Conservation (phyloP, 2,113 vertebrate species). For the Seriola dumerili region DNA sequence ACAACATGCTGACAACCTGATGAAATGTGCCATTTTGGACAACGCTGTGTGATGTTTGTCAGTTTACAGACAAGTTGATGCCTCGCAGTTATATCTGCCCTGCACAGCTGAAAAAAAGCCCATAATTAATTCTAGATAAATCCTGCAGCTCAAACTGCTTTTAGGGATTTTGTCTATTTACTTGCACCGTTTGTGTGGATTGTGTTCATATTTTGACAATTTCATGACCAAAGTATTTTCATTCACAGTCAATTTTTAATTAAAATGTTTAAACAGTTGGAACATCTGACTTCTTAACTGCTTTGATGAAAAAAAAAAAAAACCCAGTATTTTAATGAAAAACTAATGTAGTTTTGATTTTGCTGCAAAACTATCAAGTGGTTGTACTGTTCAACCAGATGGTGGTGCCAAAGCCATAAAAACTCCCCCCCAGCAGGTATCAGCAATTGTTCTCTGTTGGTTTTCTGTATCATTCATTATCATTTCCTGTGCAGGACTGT, state of each 20-base stretch:
- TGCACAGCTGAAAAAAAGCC: background rate
- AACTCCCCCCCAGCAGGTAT: background rate
- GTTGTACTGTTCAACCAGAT: slow-evolving; percentile 7
- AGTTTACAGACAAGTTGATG: background rate
- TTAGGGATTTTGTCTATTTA: slow-evolving; percentile 3
- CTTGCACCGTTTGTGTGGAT: background rate
- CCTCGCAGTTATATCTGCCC: background rate
- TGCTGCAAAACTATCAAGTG: background rate
- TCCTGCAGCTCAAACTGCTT: background rate
- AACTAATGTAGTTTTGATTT: slow-evolving; percentile 2
- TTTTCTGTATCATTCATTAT: background rate
- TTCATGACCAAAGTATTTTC: background rate
- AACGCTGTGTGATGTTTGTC: background rate
- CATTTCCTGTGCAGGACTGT: background rate
- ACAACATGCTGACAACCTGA: background rate
- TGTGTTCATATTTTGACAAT: background rate
- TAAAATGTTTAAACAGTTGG: background rate
- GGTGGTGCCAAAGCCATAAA: slow-evolving; percentile 23
- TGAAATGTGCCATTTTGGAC: background rate
- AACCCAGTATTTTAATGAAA: background rate
- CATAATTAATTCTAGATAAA: background rate
- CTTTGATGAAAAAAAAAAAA: background rate
- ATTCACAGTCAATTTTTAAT: background rate
- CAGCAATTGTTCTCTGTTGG: background rate
- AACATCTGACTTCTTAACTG: background rate